Conservation (phyloP, 1,140 invertebrate species). For the Diploscapter pachys region DNA sequence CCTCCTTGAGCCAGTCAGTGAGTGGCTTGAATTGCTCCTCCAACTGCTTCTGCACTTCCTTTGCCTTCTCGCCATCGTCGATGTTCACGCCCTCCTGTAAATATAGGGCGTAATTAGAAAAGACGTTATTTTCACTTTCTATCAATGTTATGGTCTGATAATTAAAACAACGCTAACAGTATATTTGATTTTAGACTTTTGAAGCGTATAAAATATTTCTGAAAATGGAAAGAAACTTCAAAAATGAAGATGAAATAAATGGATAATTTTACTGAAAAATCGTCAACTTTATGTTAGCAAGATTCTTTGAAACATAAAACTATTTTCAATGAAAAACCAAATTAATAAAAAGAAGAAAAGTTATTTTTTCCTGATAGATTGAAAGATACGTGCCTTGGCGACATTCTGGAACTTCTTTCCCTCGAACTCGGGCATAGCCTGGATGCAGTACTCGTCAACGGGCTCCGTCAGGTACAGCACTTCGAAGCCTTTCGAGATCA, state of each 20-base stretch:
- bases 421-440: slow-evolving; percentile 94
- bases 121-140: too few relatives aligned
- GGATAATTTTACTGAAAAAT: too few relatives aligned
- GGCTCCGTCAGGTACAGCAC: slow-evolving; percentile 91
- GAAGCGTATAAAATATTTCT: not conserved
- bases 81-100: slow-evolving; percentile 76
- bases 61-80: slow-evolving; percentile 76
- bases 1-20: slow-evolving; percentile 82
- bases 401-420: slow-evolving; percentile 98
- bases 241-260: too few relatives aligned
- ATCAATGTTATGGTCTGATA: too few relatives aligned
- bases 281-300: too few relatives aligned
- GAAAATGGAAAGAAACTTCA: not conserved
- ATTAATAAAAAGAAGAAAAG: not conserved
- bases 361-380: not conserved
- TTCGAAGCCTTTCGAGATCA: slow-evolving; percentile 90
- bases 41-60: slow-evolving; percentile 76
- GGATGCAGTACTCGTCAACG: slow-evolving; percentile 96
- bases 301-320: too few relatives aligned
- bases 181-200: too few relatives aligned
- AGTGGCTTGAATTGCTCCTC: slow-evolving; percentile 83
- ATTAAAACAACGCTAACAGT: too few relatives aligned
- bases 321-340: not conserved
- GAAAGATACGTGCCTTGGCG: slow-evolving; percentile 69
- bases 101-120: not conserved